Evolutionary conservation across 2,888 invertebrate species (phyloP).

Genomic region (Alitta virens): DNA sequence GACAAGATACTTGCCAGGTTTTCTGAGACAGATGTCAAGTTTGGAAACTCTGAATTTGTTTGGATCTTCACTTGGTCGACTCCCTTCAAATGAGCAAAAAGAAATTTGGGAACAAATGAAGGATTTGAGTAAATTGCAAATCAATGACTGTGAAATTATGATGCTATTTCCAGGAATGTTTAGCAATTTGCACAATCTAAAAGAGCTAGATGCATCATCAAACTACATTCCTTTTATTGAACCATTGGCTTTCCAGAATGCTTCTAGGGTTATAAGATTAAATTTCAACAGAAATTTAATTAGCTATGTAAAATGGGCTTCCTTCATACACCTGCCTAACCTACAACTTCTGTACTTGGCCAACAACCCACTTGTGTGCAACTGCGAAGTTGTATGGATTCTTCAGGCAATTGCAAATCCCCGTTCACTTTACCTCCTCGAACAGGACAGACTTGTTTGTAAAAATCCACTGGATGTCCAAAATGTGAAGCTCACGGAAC

Average conservation of each 20-base stretch:
- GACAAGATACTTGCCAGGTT: no score
- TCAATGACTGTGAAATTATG: no score
- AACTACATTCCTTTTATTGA: not conserved
- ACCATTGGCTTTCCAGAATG: not conserved
- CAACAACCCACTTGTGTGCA: not conserved
- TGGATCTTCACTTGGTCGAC: no score
- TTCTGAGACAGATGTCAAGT: no score
- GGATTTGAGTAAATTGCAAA: no score
- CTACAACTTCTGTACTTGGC: not conserved
- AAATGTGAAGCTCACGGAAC: not conserved
- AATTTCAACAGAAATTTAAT: not conserved
- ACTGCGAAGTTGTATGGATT: not conserved
- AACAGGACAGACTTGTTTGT: not conserved
- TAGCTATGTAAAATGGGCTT: not conserved
- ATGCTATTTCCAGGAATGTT: no score
- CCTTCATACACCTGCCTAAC: not conserved
- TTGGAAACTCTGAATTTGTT: no score
- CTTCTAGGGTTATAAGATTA: not conserved
- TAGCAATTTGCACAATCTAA: not conserved
- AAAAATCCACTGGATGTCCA: not conserved
- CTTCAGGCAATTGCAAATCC: not conserved
- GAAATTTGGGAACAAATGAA: no score
- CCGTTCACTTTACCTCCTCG: not conserved
- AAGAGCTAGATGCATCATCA: not conserved
- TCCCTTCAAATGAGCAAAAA: no score